Percentiles rank a stretch among this genome's conserved stretches.
These are phyloP conservation scores for Lasioglossum pauxillum DNA, from an alignment of 2,888 invertebrate genomes.

Conservation along the genomic window DNA sequence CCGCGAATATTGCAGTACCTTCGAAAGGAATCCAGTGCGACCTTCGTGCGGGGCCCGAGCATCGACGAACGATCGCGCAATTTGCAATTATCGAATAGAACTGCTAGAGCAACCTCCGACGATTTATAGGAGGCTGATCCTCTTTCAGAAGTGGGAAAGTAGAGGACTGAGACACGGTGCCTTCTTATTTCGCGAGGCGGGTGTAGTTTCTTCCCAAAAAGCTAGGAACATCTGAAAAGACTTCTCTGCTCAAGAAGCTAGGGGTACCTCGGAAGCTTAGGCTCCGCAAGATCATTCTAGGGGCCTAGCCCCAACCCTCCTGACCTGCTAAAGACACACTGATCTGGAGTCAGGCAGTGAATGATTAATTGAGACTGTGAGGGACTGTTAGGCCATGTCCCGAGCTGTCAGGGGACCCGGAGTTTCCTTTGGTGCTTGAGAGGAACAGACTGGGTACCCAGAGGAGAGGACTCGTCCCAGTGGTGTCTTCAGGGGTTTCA, in stretches of 20 bases:
- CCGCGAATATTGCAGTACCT: slow-evolving; percentile 16
- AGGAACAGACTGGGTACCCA: background rate
- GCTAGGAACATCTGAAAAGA: no score
- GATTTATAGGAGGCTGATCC: background rate
- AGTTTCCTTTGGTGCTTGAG: background rate
- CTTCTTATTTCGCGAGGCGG: background rate
- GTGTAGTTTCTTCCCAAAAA: no score
- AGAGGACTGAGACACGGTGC: background rate
- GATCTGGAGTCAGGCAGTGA: background rate
- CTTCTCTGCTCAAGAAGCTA: no score
- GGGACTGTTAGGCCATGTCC: background rate
- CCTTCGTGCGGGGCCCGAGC: slow-evolving; percentile 3
- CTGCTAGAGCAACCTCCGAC: slow-evolving; percentile 9
- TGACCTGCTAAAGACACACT: background rate
- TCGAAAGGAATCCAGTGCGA: slow-evolving; percentile 17
- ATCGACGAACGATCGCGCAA: slow-evolving; percentile 1
- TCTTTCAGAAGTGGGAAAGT: background rate
- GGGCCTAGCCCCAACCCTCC: background rate
- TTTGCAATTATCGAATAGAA: slow-evolving; percentile 17
- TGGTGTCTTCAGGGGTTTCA: slow-evolving; percentile 7
- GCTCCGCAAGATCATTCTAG: background rate
- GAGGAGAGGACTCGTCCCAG: background rate
- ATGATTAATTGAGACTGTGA: background rate
- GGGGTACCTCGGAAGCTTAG: no score
- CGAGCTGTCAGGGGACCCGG: background rate